These are phyloP conservation scores for Frankliniella intonsa DNA, from an alignment of 2,888 invertebrate species.

Conservation along the genomic window DNA sequence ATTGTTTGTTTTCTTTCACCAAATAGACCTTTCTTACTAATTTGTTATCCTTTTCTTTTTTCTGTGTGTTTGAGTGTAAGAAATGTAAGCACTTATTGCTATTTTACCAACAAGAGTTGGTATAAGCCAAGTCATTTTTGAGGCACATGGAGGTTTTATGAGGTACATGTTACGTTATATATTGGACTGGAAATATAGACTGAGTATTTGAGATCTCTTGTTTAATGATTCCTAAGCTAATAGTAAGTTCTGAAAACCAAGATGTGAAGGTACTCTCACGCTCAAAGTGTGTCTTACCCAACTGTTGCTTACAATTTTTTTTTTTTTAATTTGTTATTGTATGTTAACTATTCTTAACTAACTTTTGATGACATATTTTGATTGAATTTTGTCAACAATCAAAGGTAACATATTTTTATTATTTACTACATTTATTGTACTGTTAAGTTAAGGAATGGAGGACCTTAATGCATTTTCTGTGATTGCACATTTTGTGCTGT, in stretches of 20 bases:
- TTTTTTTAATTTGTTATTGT: no score
- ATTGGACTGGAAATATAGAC: not conserved
- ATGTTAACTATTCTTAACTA: no score
- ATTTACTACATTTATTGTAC: not conserved
- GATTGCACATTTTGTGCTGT: constrained; percentile 26
- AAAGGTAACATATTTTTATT: no score
- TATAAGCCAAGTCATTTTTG: not conserved
- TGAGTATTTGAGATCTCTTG: not conserved
- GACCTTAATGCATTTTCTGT: constrained; percentile 26
- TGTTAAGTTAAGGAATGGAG: not conserved
- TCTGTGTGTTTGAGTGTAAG: not conserved
- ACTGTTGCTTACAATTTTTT: no score
- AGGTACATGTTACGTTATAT: not conserved
- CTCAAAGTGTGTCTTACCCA: no score
- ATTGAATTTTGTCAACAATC: no score
- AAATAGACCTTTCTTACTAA: not conserved
- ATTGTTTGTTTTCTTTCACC: not conserved
- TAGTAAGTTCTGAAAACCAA: no score
- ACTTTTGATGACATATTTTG: no score
- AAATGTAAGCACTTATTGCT: no score
- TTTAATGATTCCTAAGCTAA: not conserved
- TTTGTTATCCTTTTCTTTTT: not conserved
- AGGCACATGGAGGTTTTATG: not conserved
- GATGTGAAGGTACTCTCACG: no score
- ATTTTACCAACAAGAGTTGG: not conserved